Conservation (phyloP, 2,797 vertebrate genomes). For the Botia kubotai region DNA sequence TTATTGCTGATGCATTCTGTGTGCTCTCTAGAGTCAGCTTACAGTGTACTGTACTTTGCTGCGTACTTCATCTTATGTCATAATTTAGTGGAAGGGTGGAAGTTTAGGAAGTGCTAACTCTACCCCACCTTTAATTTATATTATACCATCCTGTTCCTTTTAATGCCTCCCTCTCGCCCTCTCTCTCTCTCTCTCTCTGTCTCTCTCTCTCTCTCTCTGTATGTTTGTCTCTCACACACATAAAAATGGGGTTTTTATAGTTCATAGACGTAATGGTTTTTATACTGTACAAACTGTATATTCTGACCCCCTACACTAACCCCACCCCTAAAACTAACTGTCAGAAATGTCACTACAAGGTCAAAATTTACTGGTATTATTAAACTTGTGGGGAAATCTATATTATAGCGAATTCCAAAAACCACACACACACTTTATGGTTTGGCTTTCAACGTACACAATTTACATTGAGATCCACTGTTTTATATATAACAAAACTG, state of each 20-base stretch:
- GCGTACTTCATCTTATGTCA: constrained; percentile 7
- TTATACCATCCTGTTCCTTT: too few species aligned
- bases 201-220: constrained; percentile 33
- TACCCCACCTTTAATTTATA: neutral
- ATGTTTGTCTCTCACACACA: too few species aligned
- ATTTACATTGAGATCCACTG: neutral
- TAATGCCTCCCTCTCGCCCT: too few species aligned
- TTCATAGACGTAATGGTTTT: too few species aligned
- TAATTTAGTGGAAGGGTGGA: neutral
- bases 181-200: too few species aligned
- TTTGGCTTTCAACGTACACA: constrained; percentile 12
- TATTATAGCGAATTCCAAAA: too few species aligned
- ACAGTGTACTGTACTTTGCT: constrained; percentile 13
- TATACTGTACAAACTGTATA: too few species aligned
- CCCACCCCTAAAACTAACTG: too few species aligned
- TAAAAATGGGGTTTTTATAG: neutral
- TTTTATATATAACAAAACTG: neutral
- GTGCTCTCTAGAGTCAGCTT: neutral
- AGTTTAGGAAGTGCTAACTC: constrained; percentile 10
- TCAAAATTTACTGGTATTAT: too few species aligned
- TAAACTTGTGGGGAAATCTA: too few species aligned
- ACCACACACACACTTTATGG: neutral
- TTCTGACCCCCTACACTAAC: too few species aligned
- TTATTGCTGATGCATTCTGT: constrained; percentile 26
- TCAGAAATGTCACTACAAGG: too few species aligned